Evolutionary conservation across 1,140 invertebrate genomes (phyloP), one percentile per base, ranked within the genome.

Genomic region (Drosophila truncata): DNA sequence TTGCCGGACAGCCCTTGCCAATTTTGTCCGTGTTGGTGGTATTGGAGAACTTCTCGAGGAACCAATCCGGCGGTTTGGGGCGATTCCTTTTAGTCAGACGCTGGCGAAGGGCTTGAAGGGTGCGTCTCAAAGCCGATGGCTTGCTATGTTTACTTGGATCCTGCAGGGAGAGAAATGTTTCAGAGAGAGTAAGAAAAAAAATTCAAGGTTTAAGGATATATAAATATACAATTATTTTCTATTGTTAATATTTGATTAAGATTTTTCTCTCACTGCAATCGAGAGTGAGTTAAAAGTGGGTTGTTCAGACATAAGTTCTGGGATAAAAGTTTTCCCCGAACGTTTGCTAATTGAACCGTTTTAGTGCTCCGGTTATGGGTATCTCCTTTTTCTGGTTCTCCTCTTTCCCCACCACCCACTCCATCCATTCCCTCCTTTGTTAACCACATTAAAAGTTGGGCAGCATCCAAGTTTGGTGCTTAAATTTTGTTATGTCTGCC

Each of bases 11-110:
- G 16, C 62, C 93, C 92, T 92, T 92, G 64, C 91, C 87, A 58
- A 92, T 74, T 57, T 92, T 92, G 65, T 92, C 91, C 64, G 82
- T 88, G 44, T 92, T 92, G 14, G 91, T 93, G 20, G 94, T 78
- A 18, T 93, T 93, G 0, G 94, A 93, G 74, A 94, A 94, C 80
- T 95, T 95, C 82, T 95, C 94, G n/a, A 95, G 92, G 72, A 95
- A 95, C 94, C 94, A 95, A 72, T 95, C 95, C 0, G 95, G 94
- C 3, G 94, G 93, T 70, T 93, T 94, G 57, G 91, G 76, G 9
- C 92, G 91, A 76, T 71, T 88, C 18, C 91, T 80, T 91, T 91
- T 93, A 18, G 90, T 92, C 57, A 93, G 71, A 58, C 92, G 90
- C 63, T 92, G 88, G 31, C 92, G 79, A 62, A 93, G 59, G 2